These are phyloP conservation scores for Ctenopoma multispine DNA, from an alignment of 2,797 vertebrate species.

Conservation along the genomic window DNA sequence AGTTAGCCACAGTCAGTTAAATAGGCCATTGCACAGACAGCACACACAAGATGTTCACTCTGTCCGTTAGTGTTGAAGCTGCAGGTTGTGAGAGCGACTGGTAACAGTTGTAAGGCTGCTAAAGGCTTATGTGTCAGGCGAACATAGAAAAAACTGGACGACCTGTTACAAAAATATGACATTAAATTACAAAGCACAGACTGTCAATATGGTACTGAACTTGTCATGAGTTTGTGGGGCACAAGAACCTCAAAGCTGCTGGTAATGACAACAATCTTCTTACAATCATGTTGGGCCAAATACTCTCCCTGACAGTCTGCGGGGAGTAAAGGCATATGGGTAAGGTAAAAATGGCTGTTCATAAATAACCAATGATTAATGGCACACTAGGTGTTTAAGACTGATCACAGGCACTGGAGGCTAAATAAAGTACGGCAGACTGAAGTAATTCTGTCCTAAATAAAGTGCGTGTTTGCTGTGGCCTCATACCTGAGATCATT, in stretches of 20 bases:
- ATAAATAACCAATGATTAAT: conserved; percentile 33
- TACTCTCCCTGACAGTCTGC: conserved; percentile 22
- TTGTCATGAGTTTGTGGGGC: conserved; percentile 15
- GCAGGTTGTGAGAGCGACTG: not conserved
- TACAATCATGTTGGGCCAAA: conserved; percentile 33
- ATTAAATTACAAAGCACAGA: not conserved
- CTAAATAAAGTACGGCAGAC: conserved; percentile 9
- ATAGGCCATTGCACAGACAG: conserved; percentile 4
- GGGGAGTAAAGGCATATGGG: conserved; percentile 13
- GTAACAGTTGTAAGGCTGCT: not conserved
- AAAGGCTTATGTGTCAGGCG: not conserved
- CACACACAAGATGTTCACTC: not conserved
- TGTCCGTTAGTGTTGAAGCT: not conserved
- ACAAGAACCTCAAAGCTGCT: conserved; percentile 24
- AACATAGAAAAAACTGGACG: not conserved
- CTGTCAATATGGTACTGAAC: not conserved
- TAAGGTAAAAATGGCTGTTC: conserved; percentile 5
- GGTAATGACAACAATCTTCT: conserved; percentile 38
- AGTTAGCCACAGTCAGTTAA: conserved; percentile 17
- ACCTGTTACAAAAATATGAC: not conserved
- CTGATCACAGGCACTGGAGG: not conserved
- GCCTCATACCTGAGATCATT: not conserved
- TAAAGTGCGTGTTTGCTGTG: conserved; percentile 10
- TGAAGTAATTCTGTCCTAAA: not conserved
- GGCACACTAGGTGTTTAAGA: conserved; percentile 1